Evolutionary conservation across 2,797 vertebrate species (phyloP), one percentile per base, ranked within the genome.

Genomic region (Streptopelia turtur): DNA sequence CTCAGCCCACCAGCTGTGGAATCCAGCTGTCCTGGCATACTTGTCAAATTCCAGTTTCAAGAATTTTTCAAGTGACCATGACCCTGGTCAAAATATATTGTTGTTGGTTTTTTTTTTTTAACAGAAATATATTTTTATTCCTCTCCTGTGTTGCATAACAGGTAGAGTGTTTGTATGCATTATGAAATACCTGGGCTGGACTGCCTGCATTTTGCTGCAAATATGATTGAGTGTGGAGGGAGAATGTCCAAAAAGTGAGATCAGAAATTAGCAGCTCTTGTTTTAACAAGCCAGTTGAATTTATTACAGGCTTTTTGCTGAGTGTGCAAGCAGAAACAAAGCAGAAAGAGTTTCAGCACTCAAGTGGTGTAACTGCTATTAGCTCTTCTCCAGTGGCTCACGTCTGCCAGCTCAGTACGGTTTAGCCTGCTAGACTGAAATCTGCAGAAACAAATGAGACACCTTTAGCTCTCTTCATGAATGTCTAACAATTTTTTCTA

Each of bases 191-290:
- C 41, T 69, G 90, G 94, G 83, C 69, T 89, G 71, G 60, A 81
- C 41, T 0, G 0, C 45, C 85, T 90, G 56, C 12, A 11, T 76
- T 90, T 65, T 90, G 16, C 47, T 86, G 85, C 18, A 74, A 69
- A 69, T 2, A 1, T 47, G 72, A 37, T 45, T 84, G 35, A 78
- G 71, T 23, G 15, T 35, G 50, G 69, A 89, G 53, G 56, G 50
- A 91, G 14, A 75, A 43, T 13, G 2, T 86, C 89, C 66, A 77
- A 89, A 93, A 37, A 17, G 76, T 88, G 84, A 88, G 75, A 88
- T 82, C 74, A 95, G 78, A 84, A 81, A 80, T 78, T 57, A 64
- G 65, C 71, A 90, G 76, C 82, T 93, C 95, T 82, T 95, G 91
- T 88, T 91, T 81, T 55, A 95, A 96, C 96, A 97, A 84, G 94